These are phyloP conservation scores for Alethe diademata DNA, from an alignment of 2,113 vertebrate genomes.

Conservation along the genomic window DNA sequence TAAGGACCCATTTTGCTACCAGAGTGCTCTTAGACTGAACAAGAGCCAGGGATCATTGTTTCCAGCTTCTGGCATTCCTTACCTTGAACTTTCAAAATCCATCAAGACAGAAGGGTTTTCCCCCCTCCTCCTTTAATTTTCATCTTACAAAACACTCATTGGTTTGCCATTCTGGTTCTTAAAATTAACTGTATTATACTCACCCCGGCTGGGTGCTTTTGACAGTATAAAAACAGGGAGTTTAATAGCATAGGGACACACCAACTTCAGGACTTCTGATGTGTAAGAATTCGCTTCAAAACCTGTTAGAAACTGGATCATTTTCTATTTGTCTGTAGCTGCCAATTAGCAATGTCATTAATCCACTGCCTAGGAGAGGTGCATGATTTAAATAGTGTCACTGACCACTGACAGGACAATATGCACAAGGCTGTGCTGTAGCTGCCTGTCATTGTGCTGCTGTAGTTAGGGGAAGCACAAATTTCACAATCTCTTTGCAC, in stretches of 20 bases:
- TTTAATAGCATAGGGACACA: not conserved
- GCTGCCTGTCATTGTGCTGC: not conserved
- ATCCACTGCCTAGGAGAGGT: not conserved
- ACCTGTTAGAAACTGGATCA: not conserved
- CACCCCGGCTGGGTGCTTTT: not conserved
- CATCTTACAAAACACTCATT: not conserved
- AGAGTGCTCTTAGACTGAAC: not conserved
- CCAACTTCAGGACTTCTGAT: not conserved
- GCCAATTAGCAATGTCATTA: conserved; percentile 26
- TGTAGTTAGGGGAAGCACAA: not conserved
- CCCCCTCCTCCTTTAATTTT: not conserved
- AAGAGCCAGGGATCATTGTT: conserved; percentile 11
- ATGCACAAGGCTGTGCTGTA: not conserved
- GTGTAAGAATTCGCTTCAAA: not conserved
- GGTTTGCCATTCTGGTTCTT: not conserved
- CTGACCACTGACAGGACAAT: not conserved
- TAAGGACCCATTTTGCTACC: not conserved
- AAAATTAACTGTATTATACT: not conserved
- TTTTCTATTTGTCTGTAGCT: not conserved
- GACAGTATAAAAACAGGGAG: not conserved
- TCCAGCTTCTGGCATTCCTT: not conserved
- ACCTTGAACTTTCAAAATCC: not conserved
- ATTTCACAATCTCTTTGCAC: not conserved
- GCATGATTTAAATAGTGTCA: not conserved
- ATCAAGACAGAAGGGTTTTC: not conserved